These are phyloP conservation scores for Clepsis dumicolana DNA, from an alignment of 2,888 invertebrate genomes.

Conservation along the genomic window DNA sequence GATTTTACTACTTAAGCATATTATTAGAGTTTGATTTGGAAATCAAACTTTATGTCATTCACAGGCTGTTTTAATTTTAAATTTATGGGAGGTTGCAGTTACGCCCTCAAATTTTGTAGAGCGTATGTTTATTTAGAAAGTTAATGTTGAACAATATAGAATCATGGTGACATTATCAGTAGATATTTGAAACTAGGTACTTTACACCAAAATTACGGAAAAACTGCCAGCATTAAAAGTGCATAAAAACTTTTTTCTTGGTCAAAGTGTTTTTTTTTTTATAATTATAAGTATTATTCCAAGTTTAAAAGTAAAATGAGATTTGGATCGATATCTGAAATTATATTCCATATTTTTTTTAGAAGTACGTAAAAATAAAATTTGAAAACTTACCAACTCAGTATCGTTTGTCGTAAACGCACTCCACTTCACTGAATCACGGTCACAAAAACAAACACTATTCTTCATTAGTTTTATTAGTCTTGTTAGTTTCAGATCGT, in stretches of 20 bases:
- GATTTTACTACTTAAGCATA: no score
- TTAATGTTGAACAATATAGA: no score
- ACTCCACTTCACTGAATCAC: conserved; percentile 41
- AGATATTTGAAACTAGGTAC: no score
- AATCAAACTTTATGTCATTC: not conserved
- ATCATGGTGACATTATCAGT: no score
- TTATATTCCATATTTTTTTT: no score
- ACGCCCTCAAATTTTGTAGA: not conserved
- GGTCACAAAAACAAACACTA: conserved; percentile 46
- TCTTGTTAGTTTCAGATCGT: conserved; percentile 46
- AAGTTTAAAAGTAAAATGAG: no score
- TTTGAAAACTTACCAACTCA: conserved; percentile 29
- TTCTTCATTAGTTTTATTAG: conserved; percentile 36
- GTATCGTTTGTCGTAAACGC: conserved; percentile 10
- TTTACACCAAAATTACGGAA: no score
- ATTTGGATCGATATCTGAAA: no score
- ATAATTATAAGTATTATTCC: no score
- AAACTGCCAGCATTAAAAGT: no score
- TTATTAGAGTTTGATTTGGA: not conserved
- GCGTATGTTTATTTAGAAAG: not conserved
- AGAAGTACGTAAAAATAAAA: conserved; percentile 2
- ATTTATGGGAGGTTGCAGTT: not conserved
- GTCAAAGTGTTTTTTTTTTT: no score
- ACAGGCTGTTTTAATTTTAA: not conserved
- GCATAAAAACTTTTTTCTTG: no score